Base-by-base conservation (phyloP, 1,140 invertebrate species). In the Sarcophaga peregrina region DNA sequence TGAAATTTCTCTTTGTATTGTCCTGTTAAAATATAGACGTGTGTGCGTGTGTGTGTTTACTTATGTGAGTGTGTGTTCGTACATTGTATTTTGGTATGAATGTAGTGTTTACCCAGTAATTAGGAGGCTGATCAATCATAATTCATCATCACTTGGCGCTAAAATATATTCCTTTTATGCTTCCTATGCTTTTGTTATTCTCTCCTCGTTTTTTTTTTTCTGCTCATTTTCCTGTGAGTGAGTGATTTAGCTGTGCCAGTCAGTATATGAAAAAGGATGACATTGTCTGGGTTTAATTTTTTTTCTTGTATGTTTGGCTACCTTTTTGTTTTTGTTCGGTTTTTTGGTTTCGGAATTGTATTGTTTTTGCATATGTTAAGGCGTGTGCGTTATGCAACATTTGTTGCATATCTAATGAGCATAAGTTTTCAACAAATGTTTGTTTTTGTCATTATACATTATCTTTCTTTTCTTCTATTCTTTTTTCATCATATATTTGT, bases 61-160 rank as follows among this genome's bases (percentile, higher is more conserved):
- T 0, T 75, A 15, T 45, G 25, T n/a, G n/a, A n/a, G 62, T 25
- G n/a, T 68, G 62, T 68, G 47, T 76, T 50, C n/a, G n/a, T n/a
- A 46, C 7, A n/a, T 0, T 75, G 7, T 45, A 4, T 37, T 37
- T 37, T 37, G 25, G 46, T 75, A 47, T 75, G 46, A 37, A 17
- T 48, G 17, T 52, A 13, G n/a, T 76, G 75, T 78, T 78, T 78
- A 47, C 75, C 75, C 47, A 78, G 75, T 78, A 78, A 78, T 78
- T 78, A 78, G 75, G 47, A 48, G 75, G 75, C 75, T 78, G 75
- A 78, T 78, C 75, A 78, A 78, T 78, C 75, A 78, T 78, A 78
- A 78, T 78, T 78, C 75, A 78, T 78, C 75, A 52, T 78, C 75
- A 50, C 48, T 78, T 50, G 75, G 75, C 75, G 47, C 75, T 78